Evolutionary conservation across 2,888 invertebrate species (phyloP).

Genomic region (Hanleya hanleyi): DNA sequence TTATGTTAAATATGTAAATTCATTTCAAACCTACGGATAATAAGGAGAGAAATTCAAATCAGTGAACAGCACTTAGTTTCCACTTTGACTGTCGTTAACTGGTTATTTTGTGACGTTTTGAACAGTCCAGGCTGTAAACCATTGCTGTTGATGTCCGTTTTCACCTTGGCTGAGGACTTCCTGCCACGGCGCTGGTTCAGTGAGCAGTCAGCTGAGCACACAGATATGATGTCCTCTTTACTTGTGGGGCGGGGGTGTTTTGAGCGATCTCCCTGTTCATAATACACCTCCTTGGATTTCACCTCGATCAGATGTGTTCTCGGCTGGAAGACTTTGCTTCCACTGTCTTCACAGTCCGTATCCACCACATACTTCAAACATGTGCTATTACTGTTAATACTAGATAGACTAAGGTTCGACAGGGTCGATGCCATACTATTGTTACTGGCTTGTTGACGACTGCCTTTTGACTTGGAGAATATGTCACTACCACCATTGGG

Average conservation of each 20-base stretch:
- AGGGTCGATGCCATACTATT: conserved; percentile 47
- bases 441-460: conserved; percentile 35
- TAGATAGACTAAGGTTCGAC: conserved; percentile 49
- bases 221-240: conserved; percentile 35
- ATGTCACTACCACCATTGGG: too few species aligned
- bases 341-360: conserved; percentile 29
- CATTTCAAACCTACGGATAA: too few species aligned
- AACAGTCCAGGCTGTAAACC: conserved; percentile 40
- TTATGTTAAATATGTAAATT: too few species aligned
- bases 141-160: conserved; percentile 58
- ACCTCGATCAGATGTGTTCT: conserved; percentile 10
- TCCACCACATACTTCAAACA: conserved; percentile 58
- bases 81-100: conserved; percentile 37
- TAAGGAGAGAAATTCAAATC: too few species aligned
- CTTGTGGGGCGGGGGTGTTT: conserved; percentile 13
- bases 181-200: conserved; percentile 24
- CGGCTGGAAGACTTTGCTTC: background rate
- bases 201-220: conserved; percentile 45
- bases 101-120: conserved; percentile 27
- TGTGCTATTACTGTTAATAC: conserved; percentile 49
- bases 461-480: background rate
- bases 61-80: conserved; percentile 66
- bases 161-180: conserved; percentile 33
- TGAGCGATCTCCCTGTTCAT: conserved; percentile 1
- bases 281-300: background rate